These are phyloP conservation scores for Lithophane socia DNA, from an alignment of 2,888 invertebrate genomes.

Conservation along the genomic window DNA sequence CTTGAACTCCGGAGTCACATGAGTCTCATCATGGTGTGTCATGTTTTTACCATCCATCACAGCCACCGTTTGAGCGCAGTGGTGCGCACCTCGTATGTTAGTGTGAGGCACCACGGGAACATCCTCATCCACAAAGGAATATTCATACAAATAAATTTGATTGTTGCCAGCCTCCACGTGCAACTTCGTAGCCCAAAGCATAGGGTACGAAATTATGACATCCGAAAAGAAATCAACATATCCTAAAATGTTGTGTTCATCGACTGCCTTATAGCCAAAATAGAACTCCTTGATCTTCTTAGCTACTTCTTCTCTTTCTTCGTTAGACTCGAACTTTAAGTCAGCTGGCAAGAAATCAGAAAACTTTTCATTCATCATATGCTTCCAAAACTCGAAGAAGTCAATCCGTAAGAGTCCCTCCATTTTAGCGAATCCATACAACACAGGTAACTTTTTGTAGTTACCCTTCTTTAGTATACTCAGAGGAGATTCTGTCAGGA, in stretches of 20 bases:
- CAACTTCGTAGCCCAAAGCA: constrained; percentile 67
- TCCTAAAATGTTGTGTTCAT: constrained; percentile 65
- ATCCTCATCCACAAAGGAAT: constrained; percentile 71
- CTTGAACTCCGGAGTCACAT: constrained; percentile 60
- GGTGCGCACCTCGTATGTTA: constrained; percentile 67
- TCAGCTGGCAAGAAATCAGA: constrained; percentile 76
- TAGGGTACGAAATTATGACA: constrained; percentile 71
- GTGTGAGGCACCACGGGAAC: constrained; percentile 66
- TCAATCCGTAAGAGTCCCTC: constrained; percentile 68
- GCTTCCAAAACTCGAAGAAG: constrained; percentile 69
- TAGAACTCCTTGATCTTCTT: constrained; percentile 73
- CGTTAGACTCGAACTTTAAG: constrained; percentile 71
- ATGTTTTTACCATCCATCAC: constrained; percentile 59
- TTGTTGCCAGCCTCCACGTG: constrained; percentile 73
- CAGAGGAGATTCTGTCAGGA: constrained; percentile 73
- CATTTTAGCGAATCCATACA: constrained; percentile 76
- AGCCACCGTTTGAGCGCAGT: constrained; percentile 72
- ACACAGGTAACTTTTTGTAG: constrained; percentile 72
- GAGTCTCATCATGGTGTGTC: constrained; percentile 28
- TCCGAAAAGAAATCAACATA: constrained; percentile 80
- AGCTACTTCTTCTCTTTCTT: constrained; percentile 70
- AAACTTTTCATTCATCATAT: constrained; percentile 75
- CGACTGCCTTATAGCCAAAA: constrained; percentile 72
- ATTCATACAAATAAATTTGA: constrained; percentile 77
- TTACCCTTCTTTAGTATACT: constrained; percentile 71